Evolutionary conservation across 1,140 invertebrate genomes (phyloP).

Genomic region (Holotrichia oblita): DNA sequence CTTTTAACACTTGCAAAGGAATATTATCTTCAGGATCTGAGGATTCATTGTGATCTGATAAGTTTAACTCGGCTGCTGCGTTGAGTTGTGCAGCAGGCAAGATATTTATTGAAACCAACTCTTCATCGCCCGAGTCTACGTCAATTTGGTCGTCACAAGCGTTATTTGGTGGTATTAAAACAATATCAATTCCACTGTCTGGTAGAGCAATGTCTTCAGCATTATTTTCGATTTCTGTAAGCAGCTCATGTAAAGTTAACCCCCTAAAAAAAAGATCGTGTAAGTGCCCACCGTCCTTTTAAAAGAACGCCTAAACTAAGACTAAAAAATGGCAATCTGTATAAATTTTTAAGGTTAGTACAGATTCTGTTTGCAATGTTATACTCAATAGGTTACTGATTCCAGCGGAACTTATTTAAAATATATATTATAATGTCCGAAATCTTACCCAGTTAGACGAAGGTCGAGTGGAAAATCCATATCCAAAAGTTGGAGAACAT

Average conservation of each 20-base stretch:
- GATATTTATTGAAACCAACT: constrained; percentile 26
- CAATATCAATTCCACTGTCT: not conserved
- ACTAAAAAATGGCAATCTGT: constrained; percentile 13
- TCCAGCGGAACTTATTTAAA: constrained; percentile 12
- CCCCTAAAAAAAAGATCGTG: constrained; percentile 9
- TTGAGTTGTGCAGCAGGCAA: constrained; percentile 32
- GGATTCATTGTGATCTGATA: constrained; percentile 18
- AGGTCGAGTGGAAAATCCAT: constrained; percentile 11
- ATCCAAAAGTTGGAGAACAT: not conserved
- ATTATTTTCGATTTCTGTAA: constrained; percentile 14
- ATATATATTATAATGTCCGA: constrained; percentile 4
- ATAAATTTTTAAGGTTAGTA: constrained; percentile 14
- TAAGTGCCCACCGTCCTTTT: constrained; percentile 11
- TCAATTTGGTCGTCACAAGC: constrained; percentile 28
- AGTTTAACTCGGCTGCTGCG: constrained; percentile 20
- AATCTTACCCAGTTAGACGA: constrained; percentile 5
- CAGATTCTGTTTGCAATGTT: constrained; percentile 2
- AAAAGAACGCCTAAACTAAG: constrained; percentile 12
- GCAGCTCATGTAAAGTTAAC: constrained; percentile 5
- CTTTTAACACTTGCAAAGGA: constrained; percentile 4
- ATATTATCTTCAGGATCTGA: constrained; percentile 36
- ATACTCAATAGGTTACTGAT: constrained; percentile 13
- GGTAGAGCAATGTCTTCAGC: not conserved
- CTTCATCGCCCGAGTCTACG: constrained; percentile 32
- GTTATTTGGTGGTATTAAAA: not conserved